A percentile compares a stretch with the other conserved stretches of the same genome.
Conservation (phyloP, 2,113 vertebrate genomes). For the Eonycteris spelaea region DNA sequence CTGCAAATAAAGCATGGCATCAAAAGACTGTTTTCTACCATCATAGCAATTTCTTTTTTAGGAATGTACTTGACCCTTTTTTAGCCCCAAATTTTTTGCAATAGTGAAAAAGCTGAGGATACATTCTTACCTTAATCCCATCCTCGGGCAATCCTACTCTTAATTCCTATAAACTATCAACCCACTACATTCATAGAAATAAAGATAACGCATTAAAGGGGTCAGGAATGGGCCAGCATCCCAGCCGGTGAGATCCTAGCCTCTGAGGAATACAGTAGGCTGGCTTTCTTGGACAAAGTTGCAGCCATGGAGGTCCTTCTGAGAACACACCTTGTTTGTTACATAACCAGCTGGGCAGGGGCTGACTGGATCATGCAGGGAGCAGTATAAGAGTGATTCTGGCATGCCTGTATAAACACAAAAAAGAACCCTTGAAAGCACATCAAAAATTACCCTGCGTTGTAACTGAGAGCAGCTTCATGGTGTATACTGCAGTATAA, state of each 20-base stretch:
- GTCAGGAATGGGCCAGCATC: not conserved
- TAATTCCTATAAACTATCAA: not conserved
- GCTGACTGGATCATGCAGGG: slow-evolving; percentile 89
- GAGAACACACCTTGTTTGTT: slow-evolving; percentile 91
- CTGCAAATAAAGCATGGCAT: not conserved
- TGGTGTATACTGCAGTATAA: not conserved
- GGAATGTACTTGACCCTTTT: slow-evolving; percentile 14
- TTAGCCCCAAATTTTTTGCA: not conserved
- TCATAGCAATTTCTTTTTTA: slow-evolving; percentile 45
- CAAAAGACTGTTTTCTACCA: slow-evolving; percentile 19
- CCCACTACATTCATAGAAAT: not conserved
- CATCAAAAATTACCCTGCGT: not conserved
- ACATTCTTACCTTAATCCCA: not conserved
- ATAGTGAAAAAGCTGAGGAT: slow-evolving; percentile 14
- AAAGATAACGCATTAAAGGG: not conserved
- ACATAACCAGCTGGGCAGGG: slow-evolving; percentile 88
- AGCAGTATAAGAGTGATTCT: slow-evolving; percentile 90
- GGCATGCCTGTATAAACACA: slow-evolving; percentile 87
- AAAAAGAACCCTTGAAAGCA: not conserved
- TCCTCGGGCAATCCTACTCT: not conserved
- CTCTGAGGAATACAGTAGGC: not conserved
- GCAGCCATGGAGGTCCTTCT: not conserved
- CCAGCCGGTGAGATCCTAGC: not conserved
- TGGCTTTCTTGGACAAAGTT: not conserved
- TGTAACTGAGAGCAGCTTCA: not conserved